Evolutionary conservation across 2,113 vertebrate species (phyloP).

Genomic region (Sceloporus tristichus): DNA sequence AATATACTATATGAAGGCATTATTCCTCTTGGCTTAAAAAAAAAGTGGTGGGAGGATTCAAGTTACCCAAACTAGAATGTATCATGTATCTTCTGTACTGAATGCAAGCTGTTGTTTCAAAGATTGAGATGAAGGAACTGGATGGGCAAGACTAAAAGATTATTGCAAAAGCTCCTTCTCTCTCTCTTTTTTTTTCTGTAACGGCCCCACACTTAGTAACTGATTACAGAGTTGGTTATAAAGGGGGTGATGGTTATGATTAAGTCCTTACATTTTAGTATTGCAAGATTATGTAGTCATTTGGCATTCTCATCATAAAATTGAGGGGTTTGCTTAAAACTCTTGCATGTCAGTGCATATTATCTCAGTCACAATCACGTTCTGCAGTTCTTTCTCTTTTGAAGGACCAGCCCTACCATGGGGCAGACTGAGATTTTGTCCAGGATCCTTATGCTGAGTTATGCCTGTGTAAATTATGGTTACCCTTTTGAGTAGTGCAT

Average conservation of each 20-base stretch:
- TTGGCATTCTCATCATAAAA: not conserved
- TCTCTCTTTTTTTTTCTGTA: not conserved
- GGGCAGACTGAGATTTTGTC: not conserved
- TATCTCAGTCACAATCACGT: not conserved
- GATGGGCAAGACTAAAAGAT: slow-evolving; percentile 40
- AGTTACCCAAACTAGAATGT: slow-evolving; percentile 59
- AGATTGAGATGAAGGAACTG: slow-evolving; percentile 39
- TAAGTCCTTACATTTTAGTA: slow-evolving; percentile 2
- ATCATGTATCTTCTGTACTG: slow-evolving; percentile 45
- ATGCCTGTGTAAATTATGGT: too few species aligned
- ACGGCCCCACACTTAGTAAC: slow-evolving; percentile 4
- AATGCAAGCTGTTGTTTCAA: slow-evolving; percentile 48
- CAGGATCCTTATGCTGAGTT: too few species aligned
- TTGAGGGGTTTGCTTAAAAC: not conserved
- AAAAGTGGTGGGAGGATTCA: slow-evolving; percentile 51
- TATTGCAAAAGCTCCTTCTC: slow-evolving; percentile 9
- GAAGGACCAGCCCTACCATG: not conserved
- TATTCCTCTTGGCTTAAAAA: slow-evolving; percentile 53
- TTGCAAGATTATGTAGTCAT: not conserved
- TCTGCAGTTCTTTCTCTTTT: not conserved
- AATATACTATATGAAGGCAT: slow-evolving; percentile 69
- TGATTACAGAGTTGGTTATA: not conserved
- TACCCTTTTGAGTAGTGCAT: too few species aligned
- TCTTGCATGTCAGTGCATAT: too few species aligned
- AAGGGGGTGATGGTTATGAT: not conserved